Conservation (phyloP, 2,888 invertebrate species). For the Rosalia funebris region DNA sequence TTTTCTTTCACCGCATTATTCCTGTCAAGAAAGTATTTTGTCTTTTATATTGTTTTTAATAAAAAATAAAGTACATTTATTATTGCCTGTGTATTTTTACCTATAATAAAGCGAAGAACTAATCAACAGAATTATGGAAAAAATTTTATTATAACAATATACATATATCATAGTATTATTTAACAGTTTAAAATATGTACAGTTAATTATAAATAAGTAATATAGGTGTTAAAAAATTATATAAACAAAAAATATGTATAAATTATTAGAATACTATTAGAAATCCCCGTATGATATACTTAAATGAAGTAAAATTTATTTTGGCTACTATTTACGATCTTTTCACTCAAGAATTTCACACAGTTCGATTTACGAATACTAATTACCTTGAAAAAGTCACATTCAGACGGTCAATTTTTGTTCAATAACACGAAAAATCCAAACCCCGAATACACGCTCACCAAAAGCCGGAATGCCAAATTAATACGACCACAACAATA, state of each 20-base stretch:
- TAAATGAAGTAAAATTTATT: too few relatives aligned
- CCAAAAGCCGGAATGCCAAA: too few relatives aligned
- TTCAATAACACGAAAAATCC: too few relatives aligned
- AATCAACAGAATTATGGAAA: slow-evolving; percentile 1
- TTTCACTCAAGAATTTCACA: too few relatives aligned
- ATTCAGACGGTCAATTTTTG: too few relatives aligned
- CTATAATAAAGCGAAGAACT: neutral
- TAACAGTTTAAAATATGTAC: slow-evolving; percentile 27
- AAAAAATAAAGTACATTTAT: slow-evolving; percentile 19
- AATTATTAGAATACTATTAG: slow-evolving; percentile 15
- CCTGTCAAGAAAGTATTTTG: neutral
- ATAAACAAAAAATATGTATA: neutral
- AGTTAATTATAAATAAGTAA: slow-evolving; percentile 12
- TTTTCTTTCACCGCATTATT: slow-evolving; percentile 4
- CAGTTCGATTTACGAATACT: too few relatives aligned
- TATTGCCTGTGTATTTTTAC: neutral
- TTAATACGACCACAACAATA: neutral
- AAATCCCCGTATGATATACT: too few relatives aligned
- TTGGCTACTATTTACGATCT: too few relatives aligned
- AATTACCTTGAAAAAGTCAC: too few relatives aligned
- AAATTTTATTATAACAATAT: slow-evolving; percentile 23
- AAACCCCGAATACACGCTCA: too few relatives aligned
- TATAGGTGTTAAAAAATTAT: slow-evolving; percentile 9
- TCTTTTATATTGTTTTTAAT: slow-evolving; percentile 19
- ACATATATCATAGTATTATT: slow-evolving; percentile 21